Evolutionary conservation across 2,888 invertebrate species (phyloP).

Genomic region (Drosophila siamana): DNA sequence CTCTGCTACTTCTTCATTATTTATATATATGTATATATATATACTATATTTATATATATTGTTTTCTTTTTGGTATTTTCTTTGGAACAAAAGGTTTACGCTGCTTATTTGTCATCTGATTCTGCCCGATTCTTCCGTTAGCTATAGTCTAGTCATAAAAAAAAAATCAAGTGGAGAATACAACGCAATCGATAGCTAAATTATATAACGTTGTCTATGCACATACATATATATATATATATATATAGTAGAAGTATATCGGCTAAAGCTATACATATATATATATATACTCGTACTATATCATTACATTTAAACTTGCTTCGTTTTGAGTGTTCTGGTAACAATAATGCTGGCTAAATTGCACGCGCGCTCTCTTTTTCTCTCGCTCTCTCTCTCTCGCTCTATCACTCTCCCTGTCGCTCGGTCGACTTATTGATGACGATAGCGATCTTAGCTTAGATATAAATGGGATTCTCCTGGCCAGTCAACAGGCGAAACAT

Average conservation of each 20-base stretch:
- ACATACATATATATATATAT: constrained; percentile 58
- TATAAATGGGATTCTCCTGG: constrained; percentile 99
- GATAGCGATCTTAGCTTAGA: constrained; percentile 88
- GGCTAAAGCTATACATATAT: constrained; percentile 68
- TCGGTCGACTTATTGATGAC: constrained; percentile 1
- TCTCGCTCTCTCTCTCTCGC: background rate
- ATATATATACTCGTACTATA: constrained; percentile 23
- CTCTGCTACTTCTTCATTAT: background rate
- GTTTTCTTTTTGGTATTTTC: constrained; percentile 18
- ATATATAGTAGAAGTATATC: constrained; percentile 37
- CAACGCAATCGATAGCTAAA: constrained; percentile 42
- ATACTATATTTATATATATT: constrained; percentile 9
- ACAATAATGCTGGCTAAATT: constrained; percentile 43
- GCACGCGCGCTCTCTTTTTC: constrained; percentile 17
- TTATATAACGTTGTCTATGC: constrained; percentile 47
- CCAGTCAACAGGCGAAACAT: constrained; percentile 99
- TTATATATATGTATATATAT: background rate
- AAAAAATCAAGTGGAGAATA: constrained; percentile 15
- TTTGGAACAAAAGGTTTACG: constrained; percentile 63
- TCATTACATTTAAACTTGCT: constrained; percentile 26
- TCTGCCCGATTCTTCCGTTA: constrained; percentile 18
- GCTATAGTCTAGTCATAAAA: constrained; percentile 35
- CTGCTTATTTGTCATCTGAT: constrained; percentile 60
- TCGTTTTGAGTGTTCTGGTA: constrained; percentile 48
- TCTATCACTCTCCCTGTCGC: background rate